phyloP scores from a whole-genome alignment of 2,797 vertebrate species.

The Lithobates pipiens region DNA sequence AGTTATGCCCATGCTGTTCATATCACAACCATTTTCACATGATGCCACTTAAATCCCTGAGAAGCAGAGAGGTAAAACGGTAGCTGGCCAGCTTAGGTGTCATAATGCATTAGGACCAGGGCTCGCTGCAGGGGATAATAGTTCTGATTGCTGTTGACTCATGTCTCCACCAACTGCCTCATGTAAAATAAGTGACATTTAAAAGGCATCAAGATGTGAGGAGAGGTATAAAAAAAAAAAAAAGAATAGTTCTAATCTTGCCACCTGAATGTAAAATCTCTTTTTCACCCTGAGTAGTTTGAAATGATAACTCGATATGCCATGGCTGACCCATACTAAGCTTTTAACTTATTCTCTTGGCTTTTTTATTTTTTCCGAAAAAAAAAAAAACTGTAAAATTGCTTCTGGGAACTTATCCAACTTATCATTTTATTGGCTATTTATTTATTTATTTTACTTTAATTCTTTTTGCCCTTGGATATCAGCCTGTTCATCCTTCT shows the following conservation, averaged over 20 bases:
- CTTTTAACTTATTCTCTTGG: conserved; percentile 87
- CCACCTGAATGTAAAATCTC: conserved; percentile 78
- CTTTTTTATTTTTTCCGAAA: conserved; percentile 77
- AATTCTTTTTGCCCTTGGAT: conserved; percentile 80
- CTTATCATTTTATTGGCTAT: conserved; percentile 82
- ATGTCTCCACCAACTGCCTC: conserved; percentile 84
- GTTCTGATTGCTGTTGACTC: conserved; percentile 91
- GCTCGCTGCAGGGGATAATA: conserved; percentile 90
- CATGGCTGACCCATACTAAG: conserved; percentile 79
- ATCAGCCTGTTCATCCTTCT: conserved; percentile 85
- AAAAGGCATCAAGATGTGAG: conserved; percentile 85
- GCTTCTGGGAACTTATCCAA: conserved; percentile 94
- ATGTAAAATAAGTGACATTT: conserved; percentile 95
- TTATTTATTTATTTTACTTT: conserved; percentile 73
- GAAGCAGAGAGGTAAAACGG: conserved; percentile 90
- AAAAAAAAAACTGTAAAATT: conserved; percentile 84
- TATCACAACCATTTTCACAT: conserved; percentile 94
- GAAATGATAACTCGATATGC: conserved; percentile 85
- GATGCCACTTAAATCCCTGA: conserved; percentile 96
- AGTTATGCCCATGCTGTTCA: conserved; percentile 96
- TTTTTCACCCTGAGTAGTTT: conserved; percentile 81
- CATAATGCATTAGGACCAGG: conserved; percentile 86
- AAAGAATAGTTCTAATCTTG: conserved; percentile 77
- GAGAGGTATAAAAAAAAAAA: conserved; percentile 70
- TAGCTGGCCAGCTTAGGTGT: conserved; percentile 86